Base-by-base conservation (phyloP, 2,888 invertebrate genomes). In the Aspidiotus destructor region DNA sequence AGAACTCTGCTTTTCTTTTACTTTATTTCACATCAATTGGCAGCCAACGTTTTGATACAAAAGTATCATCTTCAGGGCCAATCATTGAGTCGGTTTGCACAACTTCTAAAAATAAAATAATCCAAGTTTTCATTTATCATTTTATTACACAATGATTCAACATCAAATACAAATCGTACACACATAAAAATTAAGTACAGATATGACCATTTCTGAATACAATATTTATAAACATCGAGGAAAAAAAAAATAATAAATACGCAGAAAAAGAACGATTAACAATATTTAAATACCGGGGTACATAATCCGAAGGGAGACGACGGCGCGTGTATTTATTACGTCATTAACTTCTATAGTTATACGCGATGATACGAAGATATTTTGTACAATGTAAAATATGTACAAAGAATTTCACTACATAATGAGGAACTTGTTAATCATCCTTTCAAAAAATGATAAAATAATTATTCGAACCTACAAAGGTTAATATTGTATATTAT, bases 181-280 rank as follows among this genome's bases (percentile, higher is more conserved):
- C 65, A 65, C 65, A 65, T 65, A 65, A 65, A 65, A 65, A 65
- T 65, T 65, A 65, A 65, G 65, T 65, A 65, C 65, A 65, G 65
- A 65, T 65, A 65, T 65, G 65, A 65, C 64, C 16, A 65, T 65
- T 65, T 65, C 57, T 65, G 57, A 65, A 65, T 62, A 57, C 28
- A 28, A 28, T 28, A 28, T 28, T 28, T 57, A 57, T 57, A 65
- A 65, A 57, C 57, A 57, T 65, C 58, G 41, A 65, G 58, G 42
- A 55, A 58, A 40, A 13, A 48, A 48, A 28, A 28, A 58, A 65
- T 57, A 48, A 65, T 41, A 61, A 61, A 61, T 57, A 28, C 28
- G 28, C 28, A 28, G 28, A 44, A 65, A 65, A 65, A 65, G 65
- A 65, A 57, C 65, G 65, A 65, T 65, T 65, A 65, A 65, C 65